A percentile compares a stretch with the other conserved stretches of the same genome.
phyloP scores from a whole-genome alignment of 2,888 invertebrate species.

The Phlogophora meticulosa region DNA sequence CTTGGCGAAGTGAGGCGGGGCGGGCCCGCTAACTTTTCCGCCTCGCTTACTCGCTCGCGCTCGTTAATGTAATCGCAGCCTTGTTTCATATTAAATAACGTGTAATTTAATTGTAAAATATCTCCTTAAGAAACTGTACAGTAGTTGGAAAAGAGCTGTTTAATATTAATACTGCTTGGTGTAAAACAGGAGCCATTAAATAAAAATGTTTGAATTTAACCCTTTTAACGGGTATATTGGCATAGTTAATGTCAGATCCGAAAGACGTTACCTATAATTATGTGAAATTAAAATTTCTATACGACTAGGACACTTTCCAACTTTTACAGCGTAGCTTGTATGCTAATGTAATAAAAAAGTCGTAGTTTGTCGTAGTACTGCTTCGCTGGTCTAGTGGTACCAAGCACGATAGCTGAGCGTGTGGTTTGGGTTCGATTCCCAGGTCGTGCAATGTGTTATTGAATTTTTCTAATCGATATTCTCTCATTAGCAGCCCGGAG shows the following conservation, averaged over 20 bases:
- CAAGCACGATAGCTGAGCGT: no score
- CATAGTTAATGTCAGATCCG: neutral
- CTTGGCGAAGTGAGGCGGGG: constrained; percentile 82
- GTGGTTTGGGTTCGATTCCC: no score
- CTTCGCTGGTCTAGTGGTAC: no score
- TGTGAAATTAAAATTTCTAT: neutral
- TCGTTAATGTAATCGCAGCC: constrained; percentile 84
- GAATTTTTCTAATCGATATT: no score
- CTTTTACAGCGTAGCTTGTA: neutral
- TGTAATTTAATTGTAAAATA: constrained; percentile 74
- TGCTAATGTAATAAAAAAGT: neutral
- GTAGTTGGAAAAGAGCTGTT: constrained; percentile 20
- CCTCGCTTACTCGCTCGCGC: constrained; percentile 82
- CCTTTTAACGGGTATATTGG: constrained; percentile 3
- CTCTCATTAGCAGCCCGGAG: no score
- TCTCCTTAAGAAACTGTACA: constrained; percentile 19
- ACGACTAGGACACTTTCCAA: constrained; percentile 2
- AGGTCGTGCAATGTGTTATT: no score
- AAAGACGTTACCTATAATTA: neutral
- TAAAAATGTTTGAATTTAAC: constrained; percentile 27
- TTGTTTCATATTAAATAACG: constrained; percentile 74
- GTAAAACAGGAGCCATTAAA: constrained; percentile 20
- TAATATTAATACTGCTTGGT: constrained; percentile 16
- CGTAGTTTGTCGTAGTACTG: no score
- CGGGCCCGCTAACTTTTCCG: constrained; percentile 82